These are phyloP conservation scores for Ferdinandea cuprea DNA, from an alignment of 2,888 invertebrate genomes.

Conservation along the genomic window DNA sequence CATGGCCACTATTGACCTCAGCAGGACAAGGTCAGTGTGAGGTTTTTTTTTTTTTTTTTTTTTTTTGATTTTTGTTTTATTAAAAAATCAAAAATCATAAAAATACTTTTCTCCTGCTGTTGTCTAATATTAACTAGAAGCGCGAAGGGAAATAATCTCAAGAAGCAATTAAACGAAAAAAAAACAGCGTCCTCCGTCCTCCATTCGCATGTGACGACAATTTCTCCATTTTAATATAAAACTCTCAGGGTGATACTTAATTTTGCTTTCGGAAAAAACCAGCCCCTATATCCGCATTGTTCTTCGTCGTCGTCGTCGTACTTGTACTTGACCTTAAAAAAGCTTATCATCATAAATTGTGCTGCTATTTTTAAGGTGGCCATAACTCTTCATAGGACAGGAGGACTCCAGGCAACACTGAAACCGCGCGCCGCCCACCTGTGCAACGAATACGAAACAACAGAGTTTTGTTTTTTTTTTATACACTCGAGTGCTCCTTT, in stretches of 20 bases:
- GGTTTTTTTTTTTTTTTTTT: neutral
- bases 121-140: constrained; percentile 46
- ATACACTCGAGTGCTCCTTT: constrained; percentile 4
- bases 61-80: no score
- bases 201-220: constrained; percentile 9
- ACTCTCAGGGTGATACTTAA: constrained; percentile 17
- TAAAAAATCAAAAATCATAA: constrained; percentile 23
- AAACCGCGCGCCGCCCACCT: constrained; percentile 28
- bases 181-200: constrained; percentile 21
- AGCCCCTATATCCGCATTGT: constrained; percentile 37
- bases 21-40: constrained; percentile 62
- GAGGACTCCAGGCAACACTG: constrained; percentile 39
- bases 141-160: constrained; percentile 8
- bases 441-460: constrained; percentile 1
- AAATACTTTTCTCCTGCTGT: neutral
- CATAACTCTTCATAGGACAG: constrained; percentile 14
- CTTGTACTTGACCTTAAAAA: constrained; percentile 62
- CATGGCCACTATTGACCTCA: constrained; percentile 62
- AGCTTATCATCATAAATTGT: constrained; percentile 52
- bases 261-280: constrained; percentile 26
- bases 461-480: constrained; percentile 9
- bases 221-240: neutral
- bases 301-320: constrained; percentile 20
- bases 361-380: constrained; percentile 42
- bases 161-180: constrained; percentile 24